A percentile compares a stretch with the other conserved stretches of the same genome.
Evolutionary conservation across 2,888 invertebrate species (phyloP).

Genomic region (Lagria hirta): DNA sequence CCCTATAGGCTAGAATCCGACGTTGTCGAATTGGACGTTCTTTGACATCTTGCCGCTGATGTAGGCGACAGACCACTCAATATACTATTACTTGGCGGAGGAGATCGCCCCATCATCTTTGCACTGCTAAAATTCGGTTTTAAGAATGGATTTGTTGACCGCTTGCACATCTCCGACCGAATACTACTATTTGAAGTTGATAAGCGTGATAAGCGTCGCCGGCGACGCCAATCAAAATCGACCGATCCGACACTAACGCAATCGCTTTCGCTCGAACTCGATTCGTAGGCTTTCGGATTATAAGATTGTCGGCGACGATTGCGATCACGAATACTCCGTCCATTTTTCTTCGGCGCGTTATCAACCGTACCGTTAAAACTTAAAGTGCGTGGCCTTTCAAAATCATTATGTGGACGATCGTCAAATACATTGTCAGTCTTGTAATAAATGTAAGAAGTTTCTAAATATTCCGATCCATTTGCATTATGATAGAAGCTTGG

Average conservation of each 20-base stretch:
- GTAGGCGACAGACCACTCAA: constrained; percentile 61
- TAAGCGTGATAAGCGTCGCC: constrained; percentile 47
- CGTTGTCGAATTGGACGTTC: constrained; percentile 40
- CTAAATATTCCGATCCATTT: constrained; percentile 40
- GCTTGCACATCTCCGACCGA: constrained; percentile 49
- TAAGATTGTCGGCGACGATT: constrained; percentile 60
- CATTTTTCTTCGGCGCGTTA: constrained; percentile 45
- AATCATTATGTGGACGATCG: constrained; percentile 29
- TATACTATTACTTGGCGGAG: constrained; percentile 59
- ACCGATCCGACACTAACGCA: constrained; percentile 53
- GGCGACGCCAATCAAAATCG: constrained; percentile 52
- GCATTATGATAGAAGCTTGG: constrained; percentile 37
- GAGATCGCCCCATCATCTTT: constrained; percentile 55
- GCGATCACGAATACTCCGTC: constrained; percentile 58
- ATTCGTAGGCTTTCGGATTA: constrained; percentile 60
- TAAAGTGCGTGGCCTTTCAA: constrained; percentile 40
- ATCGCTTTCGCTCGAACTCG: constrained; percentile 58
- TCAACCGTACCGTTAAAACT: constrained; percentile 43
- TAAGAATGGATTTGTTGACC: constrained; percentile 47
- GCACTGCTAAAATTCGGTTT: constrained; percentile 50
- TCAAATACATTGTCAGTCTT: constrained; percentile 36
- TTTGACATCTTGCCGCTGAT: constrained; percentile 50
- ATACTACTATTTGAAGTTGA: constrained; percentile 52
- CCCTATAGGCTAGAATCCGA: constrained; percentile 52
- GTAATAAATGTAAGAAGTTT: constrained; percentile 46